A percentile compares a stretch with the other conserved stretches of the same genome.
Conservation (phyloP, 2,888 invertebrate genomes). For the Phaonia tiefii region DNA sequence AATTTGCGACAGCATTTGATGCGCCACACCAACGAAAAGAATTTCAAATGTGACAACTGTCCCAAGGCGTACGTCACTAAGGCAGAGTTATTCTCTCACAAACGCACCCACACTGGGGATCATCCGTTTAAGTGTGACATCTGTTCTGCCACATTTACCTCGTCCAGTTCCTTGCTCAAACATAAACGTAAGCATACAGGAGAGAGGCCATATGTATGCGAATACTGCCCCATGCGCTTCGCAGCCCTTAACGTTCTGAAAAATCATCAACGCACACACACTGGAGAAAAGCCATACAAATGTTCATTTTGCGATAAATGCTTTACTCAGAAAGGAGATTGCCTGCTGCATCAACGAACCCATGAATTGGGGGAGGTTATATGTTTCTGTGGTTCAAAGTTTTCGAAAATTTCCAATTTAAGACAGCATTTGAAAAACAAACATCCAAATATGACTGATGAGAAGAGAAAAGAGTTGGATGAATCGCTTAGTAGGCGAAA, state of each 20-base stretch:
- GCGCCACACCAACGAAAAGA: conserved; percentile 82
- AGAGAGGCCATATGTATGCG: conserved; percentile 83
- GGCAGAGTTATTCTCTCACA: conserved; percentile 82
- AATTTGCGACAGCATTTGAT: conserved; percentile 83
- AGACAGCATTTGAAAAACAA: conserved; percentile 53
- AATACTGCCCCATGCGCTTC: conserved; percentile 83
- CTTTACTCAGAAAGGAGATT: conserved; percentile 83
- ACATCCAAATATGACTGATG: conserved; percentile 41
- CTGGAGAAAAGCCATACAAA: conserved; percentile 82
- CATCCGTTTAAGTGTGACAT: conserved; percentile 83
- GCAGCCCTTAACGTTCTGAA: conserved; percentile 83
- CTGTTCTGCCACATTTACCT: conserved; percentile 83
- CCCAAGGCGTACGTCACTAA: conserved; percentile 81
- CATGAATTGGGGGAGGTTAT: conserved; percentile 80
- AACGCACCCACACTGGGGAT: conserved; percentile 83
- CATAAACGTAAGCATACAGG: conserved; percentile 84
- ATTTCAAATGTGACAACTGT: conserved; percentile 80
- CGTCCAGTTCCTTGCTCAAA: conserved; percentile 83
- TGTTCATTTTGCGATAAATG: conserved; percentile 83
- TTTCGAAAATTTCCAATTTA: conserved; percentile 75
- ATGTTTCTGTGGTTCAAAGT: conserved; percentile 81
- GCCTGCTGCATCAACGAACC: conserved; percentile 82
- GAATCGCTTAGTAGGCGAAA: conserved; percentile 23
- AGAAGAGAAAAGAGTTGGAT: conserved; percentile 32
- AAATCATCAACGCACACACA: conserved; percentile 83